Base-by-base conservation (phyloP, 64 coral and sea anemone species). In the Orbicella faveolata region DNA sequence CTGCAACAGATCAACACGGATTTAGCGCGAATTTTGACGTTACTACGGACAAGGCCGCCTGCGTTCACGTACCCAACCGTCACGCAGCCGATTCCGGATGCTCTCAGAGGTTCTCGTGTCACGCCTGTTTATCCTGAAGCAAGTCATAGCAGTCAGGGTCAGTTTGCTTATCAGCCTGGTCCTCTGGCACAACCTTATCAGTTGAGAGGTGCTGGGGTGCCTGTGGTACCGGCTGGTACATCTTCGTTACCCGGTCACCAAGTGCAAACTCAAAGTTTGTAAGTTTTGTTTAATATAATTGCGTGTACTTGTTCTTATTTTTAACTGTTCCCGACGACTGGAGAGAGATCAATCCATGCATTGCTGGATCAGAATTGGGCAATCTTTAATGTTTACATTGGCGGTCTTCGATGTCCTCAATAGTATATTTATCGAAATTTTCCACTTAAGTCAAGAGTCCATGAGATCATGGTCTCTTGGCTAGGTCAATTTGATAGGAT, bases 1-100 rank as follows among this genome's bases (percentile, higher is more conserved):
- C 76, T 96, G 35, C 87, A 89, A 18, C 88, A 92, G 36, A 96
- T 96, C 11, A 96, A 96, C 77, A 78, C 76, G 37, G 95, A 96
- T 75, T 79, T 93, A 76, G 76, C 91, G 34, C 87, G 91, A 23
- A 96, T 96, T 88, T 79, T 96, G 36, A 68, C 83, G 15, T 91
- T 96, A 52, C 91, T 96, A 57, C 78, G 87, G 19, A 76, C 95
- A 10, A 88, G 87, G 18, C 20, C 95, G 21, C 82, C 63, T 48
- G 37, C 64, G 20, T 85, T 85, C 21, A 6, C 63, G 3, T 70
- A 85, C 36, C 82, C 82, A 48, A 52, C 37, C 21, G 65, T 73
- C 44, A 85, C 64, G 65, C 82, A 85, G 53, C 82, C 82, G n/a
- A 72, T 72, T 85, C 19, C 82, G 37, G 64, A 85, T 37, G 41